Evolutionary conservation across 2,888 invertebrate genomes (phyloP).

Genomic region (Lydus trimaculatus): DNA sequence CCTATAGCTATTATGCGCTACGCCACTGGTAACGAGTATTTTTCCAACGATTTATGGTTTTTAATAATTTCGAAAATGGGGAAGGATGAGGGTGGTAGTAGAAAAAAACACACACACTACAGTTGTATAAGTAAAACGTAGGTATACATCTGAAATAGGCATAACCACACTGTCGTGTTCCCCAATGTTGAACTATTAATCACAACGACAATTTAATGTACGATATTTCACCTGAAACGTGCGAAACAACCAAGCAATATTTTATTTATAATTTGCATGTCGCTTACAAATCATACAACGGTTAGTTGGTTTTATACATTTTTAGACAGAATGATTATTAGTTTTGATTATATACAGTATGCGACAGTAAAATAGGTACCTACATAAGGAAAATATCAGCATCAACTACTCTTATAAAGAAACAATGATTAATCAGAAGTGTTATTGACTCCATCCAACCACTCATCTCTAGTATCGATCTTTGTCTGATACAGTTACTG

Average conservation of each 20-base stretch:
- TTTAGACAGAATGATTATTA: conserved; percentile 46
- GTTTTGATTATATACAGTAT: background rate
- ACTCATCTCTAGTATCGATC: no score
- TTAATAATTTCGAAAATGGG: background rate
- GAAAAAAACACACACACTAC: background rate
- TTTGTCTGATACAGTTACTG: no score
- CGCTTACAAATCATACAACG: conserved; percentile 41
- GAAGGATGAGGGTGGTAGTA: background rate
- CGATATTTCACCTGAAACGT: conserved; percentile 14
- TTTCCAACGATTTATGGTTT: background rate
- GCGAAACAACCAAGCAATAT: conserved; percentile 20
- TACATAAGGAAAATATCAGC: no score
- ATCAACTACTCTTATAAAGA: no score
- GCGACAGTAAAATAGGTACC: no score
- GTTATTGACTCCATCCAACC: no score
- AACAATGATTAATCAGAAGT: no score
- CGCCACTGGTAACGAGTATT: no score
- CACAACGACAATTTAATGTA: conserved; percentile 13
- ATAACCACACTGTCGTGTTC: background rate
- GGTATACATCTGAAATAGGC: background rate
- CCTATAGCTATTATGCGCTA: no score
- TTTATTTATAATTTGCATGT: conserved; percentile 40
- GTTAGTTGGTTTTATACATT: conserved; percentile 42
- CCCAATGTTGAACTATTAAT: conserved; percentile 6
- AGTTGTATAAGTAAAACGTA: background rate